Conservation (phyloP, 2,797 vertebrate genomes). For the Psittacula echo region DNA sequence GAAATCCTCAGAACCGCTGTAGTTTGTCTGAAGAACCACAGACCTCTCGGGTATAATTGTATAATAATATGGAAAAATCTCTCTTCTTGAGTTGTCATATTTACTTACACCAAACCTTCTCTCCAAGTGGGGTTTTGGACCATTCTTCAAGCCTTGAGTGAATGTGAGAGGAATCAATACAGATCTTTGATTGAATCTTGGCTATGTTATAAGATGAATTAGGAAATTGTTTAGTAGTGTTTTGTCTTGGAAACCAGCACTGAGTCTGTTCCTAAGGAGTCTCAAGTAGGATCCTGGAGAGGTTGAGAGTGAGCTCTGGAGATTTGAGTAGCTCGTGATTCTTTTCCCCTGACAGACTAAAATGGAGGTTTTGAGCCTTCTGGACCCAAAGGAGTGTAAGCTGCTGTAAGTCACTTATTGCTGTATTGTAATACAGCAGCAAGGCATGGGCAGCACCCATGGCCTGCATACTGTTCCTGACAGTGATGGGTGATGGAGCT, state of each 20-base stretch:
- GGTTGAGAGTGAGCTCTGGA: neutral
- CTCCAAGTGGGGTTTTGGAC: accelerated
- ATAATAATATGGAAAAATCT: neutral
- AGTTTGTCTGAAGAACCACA: neutral
- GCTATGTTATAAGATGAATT: neutral
- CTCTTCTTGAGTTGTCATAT: neutral
- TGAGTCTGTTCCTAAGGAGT: neutral
- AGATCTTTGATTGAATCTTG: neutral
- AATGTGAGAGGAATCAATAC: neutral
- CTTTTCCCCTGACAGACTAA: neutral
- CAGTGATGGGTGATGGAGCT: neutral
- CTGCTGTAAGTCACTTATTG: no score
- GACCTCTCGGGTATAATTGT: neutral
- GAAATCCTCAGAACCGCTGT: neutral
- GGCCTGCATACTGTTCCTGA: neutral
- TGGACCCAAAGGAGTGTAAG: neutral
- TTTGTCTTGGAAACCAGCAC: neutral
- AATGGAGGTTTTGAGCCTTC: neutral
- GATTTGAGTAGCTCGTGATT: neutral
- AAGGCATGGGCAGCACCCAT: neutral
- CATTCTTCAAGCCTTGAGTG: neutral
- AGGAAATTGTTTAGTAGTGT: neutral
- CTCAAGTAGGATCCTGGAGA: neutral
- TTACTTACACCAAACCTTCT: neutral
- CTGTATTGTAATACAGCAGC: neutral